Evolutionary conservation across 64 coral and sea anemone species (phyloP).

Genomic region (Catalaphyllia jardinei): DNA sequence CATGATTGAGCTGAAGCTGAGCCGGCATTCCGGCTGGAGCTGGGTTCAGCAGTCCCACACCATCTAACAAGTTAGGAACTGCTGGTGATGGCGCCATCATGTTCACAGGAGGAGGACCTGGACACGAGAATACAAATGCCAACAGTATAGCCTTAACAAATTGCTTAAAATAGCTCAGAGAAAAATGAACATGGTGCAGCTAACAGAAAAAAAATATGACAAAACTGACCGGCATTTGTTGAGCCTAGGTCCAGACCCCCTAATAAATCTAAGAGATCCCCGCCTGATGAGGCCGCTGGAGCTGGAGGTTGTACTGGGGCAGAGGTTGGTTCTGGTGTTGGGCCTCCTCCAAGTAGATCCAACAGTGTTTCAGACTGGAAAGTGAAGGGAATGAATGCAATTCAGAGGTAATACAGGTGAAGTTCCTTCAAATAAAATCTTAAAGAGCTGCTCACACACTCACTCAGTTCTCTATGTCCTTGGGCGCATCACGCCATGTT

Average conservation of each 20-base stretch:
- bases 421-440: not conserved
- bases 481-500: too few species aligned
- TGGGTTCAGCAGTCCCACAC: conserved; percentile 62
- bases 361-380: conserved; percentile 89
- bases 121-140: not conserved
- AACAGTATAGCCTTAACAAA: not conserved
- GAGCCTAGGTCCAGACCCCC: conserved; percentile 89
- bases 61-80: conserved; percentile 50
- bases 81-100: conserved; percentile 57
- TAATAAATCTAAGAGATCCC: conserved; percentile 86
- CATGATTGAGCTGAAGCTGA: conserved; percentile 56
- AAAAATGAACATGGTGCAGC: not conserved
- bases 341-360: conserved; percentile 92
- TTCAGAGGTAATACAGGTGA: not conserved
- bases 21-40: conserved; percentile 23
- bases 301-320: conserved; percentile 67
- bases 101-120: conserved; percentile 59
- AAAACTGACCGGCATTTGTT: conserved; percentile 53
- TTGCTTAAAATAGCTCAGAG: not conserved
- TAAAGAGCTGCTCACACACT: not conserved
- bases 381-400: not conserved
- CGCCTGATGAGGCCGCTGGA: conserved; percentile 71
- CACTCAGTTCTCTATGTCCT: too few species aligned
- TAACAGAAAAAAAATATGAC: not conserved
- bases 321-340: conserved; percentile 34